These are phyloP conservation scores for Fukomys damarensis DNA, from an alignment of 2,113 vertebrate species.

Conservation along the genomic window DNA sequence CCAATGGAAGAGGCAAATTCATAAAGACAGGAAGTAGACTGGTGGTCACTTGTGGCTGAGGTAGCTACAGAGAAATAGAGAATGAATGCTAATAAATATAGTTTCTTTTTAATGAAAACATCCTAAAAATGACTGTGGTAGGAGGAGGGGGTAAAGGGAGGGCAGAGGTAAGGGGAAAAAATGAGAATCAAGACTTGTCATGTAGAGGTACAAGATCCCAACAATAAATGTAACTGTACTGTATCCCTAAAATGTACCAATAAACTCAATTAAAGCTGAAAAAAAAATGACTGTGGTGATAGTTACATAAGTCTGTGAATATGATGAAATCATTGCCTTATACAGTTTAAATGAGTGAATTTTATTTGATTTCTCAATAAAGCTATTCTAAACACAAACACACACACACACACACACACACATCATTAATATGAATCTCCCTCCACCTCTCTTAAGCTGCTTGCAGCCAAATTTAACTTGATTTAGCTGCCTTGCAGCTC, in stretches of 20 bases:
- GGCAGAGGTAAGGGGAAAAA: no score
- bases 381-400: slow-evolving; percentile 40
- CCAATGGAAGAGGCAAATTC: not conserved
- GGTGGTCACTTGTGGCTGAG: not conserved
- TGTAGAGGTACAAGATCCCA: no score
- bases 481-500: slow-evolving; percentile 47
- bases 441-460: not conserved
- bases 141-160: no score
- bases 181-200: no score
- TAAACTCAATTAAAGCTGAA: no score
- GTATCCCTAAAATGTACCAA: no score
- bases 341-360: not conserved
- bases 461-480: slow-evolving; percentile 42
- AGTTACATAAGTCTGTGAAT: not conserved
- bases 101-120: not conserved
- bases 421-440: not conserved
- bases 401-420: not conserved
- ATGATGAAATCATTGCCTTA: not conserved
- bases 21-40: not conserved
- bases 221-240: no score
- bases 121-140: not conserved
- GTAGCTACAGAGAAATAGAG: not conserved
- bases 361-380: not conserved
- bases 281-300: not conserved
- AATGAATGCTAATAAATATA: not conserved